Conservation (phyloP, 2,888 invertebrate species). For the Hydroisotoma schaefferi region DNA sequence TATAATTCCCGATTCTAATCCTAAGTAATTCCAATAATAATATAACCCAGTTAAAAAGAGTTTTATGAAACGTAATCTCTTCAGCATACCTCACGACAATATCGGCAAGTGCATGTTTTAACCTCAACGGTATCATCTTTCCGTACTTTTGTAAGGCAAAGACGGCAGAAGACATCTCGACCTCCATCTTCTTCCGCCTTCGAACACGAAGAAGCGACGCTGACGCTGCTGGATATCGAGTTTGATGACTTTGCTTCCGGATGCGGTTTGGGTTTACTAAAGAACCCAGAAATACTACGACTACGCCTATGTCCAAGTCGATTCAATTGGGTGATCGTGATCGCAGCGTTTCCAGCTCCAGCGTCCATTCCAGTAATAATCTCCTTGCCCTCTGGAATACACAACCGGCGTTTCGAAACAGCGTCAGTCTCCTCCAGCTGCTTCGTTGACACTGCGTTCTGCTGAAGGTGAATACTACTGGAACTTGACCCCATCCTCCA, state of each 20-base stretch:
- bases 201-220: conserved; percentile 40
- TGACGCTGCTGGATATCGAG: conserved; percentile 43
- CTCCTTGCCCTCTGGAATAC: conserved; percentile 32
- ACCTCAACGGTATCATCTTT: conserved; percentile 66
- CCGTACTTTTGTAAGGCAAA: conserved; percentile 75
- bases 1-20: too few species aligned
- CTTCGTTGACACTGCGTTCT: conserved; percentile 17
- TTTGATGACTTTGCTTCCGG: conserved; percentile 33
- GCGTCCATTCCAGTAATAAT: too few species aligned
- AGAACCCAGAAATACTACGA: conserved; percentile 41
- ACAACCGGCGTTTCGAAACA: conserved; percentile 38
- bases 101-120: conserved; percentile 74
- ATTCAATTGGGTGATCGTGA: conserved; percentile 56
- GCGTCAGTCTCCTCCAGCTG: neutral
- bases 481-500: conserved; percentile 44
- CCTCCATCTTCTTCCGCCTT: conserved; percentile 16
- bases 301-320: too few species aligned
- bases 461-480: conserved; percentile 14
- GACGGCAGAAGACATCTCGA: conserved; percentile 63
- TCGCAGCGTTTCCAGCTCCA: conserved; percentile 43
- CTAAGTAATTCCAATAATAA: too few species aligned
- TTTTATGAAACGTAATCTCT: too few species aligned
- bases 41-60: too few species aligned
- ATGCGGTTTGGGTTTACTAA: conserved; percentile 33
- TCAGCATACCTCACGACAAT: conserved; percentile 85